Base-by-base conservation (phyloP, 2,888 invertebrate genomes). In the Eristalis tenax region DNA sequence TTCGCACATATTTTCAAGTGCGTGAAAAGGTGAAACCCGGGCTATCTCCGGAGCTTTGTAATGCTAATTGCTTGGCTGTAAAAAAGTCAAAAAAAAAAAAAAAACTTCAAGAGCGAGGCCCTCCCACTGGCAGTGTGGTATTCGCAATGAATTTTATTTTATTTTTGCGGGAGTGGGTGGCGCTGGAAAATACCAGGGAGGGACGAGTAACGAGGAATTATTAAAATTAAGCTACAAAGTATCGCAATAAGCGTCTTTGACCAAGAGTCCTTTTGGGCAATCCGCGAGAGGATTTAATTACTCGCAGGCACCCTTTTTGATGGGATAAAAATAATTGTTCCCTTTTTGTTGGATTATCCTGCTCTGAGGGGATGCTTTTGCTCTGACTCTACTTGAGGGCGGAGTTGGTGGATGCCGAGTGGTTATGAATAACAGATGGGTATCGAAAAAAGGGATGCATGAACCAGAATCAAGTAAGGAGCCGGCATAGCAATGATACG, bases 1-100 rank as follows among this genome's bases (percentile, higher is more conserved):
- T 15, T 64, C 59, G 35, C 66, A 76, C 57, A 50, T 61, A 83
- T 77, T 77, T 81, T 66, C 28, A 28, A 61, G 13, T 61, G 26
- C 28, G 26, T 28, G 23, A 70, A 57, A 75, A 76, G 40, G 66
- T 56, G 26, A 66, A 66, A 59, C 57, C 66, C 38, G 28, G 57
- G 40, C 8, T 18, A 50, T 50, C 50, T 50, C n/a, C 50, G 50
- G n/a, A 50, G 50, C 50, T 50, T 50, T 50, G 50, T 50, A 18
- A 50, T 50, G 50, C 50, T 50, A 50, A 50, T 50, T 50, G 50
- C 18, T n/a, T n/a, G 18, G 50, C 50, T 50, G 2, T 50, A 18
- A 18, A n/a, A 18, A 18, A 18, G 50, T 50, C 50, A n/a, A 50
- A 50, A n/a, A n/a, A n/a, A n/a, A n/a, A n/a, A n/a, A 50, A 40